A percentile compares a stretch with the other conserved stretches of the same genome.
Evolutionary conservation across 2,797 vertebrate species (phyloP).

Genomic region (Chromobotia macracanthus): DNA sequence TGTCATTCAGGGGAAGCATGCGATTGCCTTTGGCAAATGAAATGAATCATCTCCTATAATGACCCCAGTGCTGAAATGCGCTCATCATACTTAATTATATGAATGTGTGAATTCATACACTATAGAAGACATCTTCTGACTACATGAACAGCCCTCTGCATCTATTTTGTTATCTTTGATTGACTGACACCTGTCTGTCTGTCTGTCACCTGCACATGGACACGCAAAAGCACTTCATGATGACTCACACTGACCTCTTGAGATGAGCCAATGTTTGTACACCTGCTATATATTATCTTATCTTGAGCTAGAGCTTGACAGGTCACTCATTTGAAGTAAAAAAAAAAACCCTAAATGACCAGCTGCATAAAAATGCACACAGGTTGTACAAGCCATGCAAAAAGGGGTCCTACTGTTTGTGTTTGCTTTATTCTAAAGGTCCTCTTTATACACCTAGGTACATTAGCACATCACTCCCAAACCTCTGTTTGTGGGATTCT

Average conservation of each 20-base stretch:
- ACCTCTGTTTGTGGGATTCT: slow-evolving; percentile 14
- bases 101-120: too few relatives aligned
- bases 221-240: slow-evolving; percentile 40
- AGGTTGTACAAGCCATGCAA: background rate
- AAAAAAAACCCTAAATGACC: too few relatives aligned
- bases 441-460: slow-evolving; percentile 27
- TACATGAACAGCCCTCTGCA: background rate
- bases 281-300: background rate
- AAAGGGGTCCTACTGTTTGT: background rate
- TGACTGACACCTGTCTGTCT: slow-evolving; percentile 28
- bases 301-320: background rate
- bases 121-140: background rate
- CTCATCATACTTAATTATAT: slow-evolving; percentile 15
- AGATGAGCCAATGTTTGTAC: background rate
- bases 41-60: slow-evolving; percentile 14
- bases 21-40: too few relatives aligned
- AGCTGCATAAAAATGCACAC: background rate
- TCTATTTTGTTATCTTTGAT: background rate
- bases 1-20: too few relatives aligned
- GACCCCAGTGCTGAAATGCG: background rate
- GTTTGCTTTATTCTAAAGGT: slow-evolving; percentile 21
- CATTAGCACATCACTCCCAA: slow-evolving; percentile 14
- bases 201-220: slow-evolving; percentile 39
- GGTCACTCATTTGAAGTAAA: too few relatives aligned
- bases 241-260: slow-evolving; percentile 8